These are phyloP conservation scores for Adineta ricciae DNA, from an alignment of 2,888 invertebrate species.

Conservation along the genomic window DNA sequence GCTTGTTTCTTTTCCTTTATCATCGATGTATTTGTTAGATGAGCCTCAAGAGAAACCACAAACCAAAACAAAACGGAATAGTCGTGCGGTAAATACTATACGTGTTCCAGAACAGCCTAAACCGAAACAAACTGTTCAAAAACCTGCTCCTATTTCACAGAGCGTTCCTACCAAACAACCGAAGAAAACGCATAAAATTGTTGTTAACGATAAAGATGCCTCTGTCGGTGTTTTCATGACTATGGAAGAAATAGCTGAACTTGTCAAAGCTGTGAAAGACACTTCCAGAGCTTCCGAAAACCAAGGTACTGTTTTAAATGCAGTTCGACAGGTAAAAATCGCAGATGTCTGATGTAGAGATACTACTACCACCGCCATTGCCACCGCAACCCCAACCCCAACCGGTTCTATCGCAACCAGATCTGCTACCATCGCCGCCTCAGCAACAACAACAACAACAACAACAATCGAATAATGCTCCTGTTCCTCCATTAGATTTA, in stretches of 20 bases:
- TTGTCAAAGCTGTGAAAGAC: background rate
- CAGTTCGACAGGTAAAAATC: background rate
- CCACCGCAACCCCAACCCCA: no score
- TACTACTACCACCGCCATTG: background rate
- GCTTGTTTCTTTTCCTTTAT: background rate
- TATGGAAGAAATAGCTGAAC: conserved; percentile 5
- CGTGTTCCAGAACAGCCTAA: background rate
- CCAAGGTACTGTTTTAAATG: background rate
- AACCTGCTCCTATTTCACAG: background rate
- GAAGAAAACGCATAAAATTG: background rate
- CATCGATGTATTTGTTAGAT: background rate
- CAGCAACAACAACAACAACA: no score
- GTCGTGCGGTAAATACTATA: background rate
- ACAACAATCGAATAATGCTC: background rate
- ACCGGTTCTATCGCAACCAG: no score
- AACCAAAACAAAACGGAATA: background rate
- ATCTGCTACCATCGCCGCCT: background rate
- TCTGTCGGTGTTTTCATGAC: background rate
- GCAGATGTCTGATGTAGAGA: background rate
- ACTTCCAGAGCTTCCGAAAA: background rate
- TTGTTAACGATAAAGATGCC: background rate
- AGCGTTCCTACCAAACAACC: background rate
- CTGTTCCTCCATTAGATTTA: background rate
- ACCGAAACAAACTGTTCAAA: background rate
- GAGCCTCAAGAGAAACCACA: background rate